These are phyloP conservation scores for Latrodectus geometricus DNA, from an alignment of 1,140 invertebrate species.

Conservation along the genomic window DNA sequence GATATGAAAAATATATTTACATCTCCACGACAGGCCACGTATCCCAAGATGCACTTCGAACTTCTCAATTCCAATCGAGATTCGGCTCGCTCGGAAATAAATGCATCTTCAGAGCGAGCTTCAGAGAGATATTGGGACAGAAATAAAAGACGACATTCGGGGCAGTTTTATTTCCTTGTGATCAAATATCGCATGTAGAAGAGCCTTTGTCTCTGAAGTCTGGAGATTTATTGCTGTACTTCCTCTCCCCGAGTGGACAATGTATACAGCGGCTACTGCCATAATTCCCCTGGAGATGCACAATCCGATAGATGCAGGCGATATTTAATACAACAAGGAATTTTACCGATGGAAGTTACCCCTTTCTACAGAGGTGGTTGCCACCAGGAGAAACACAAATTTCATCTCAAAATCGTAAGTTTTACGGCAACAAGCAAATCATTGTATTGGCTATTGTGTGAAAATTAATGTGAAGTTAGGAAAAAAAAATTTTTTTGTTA, in stretches of 20 bases:
- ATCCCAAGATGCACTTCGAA: too few species aligned
- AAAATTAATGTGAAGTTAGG: too few species aligned
- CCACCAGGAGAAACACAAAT: background rate
- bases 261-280: background rate
- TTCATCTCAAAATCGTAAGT: too few species aligned
- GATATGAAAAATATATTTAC: too few species aligned
- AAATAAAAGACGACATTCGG: conserved; percentile 15
- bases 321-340: background rate
- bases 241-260: background rate
- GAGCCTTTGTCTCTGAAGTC: conserved; percentile 13
- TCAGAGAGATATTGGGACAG: background rate
- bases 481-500: too few species aligned
- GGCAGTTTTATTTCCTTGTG: conserved; percentile 2
- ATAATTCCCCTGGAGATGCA: background rate
- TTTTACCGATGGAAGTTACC: background rate
- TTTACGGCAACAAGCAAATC: too few species aligned
- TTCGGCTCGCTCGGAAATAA: too few species aligned
- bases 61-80: too few species aligned
- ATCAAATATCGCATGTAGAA: conserved; percentile 26
- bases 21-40: too few species aligned
- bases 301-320: background rate
- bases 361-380: background rate
- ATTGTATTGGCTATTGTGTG: too few species aligned
- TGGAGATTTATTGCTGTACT: conserved; percentile 16
- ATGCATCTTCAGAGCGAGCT: too few species aligned